Conservation (phyloP, 2,113 vertebrate species). For the Cygnus buccinator region DNA sequence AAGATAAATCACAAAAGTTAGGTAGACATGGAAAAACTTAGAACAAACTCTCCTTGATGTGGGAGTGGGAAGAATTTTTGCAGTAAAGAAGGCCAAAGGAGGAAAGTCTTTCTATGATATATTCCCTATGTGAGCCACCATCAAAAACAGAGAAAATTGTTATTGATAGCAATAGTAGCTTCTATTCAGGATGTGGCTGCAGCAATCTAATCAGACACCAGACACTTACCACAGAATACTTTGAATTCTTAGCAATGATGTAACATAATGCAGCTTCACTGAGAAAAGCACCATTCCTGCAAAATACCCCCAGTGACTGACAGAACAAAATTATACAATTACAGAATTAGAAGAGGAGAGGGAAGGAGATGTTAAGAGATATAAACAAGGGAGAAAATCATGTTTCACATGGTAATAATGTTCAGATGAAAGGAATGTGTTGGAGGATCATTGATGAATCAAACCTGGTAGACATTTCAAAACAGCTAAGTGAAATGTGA, state of each 20-base stretch:
- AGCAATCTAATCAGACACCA: conserved; percentile 13
- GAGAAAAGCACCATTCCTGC: conserved; percentile 11
- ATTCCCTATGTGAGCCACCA: neutral
- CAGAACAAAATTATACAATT: neutral
- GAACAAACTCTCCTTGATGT: neutral
- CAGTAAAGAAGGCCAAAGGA: neutral
- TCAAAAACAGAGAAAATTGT: neutral
- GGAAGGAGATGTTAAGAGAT: conserved; percentile 34
- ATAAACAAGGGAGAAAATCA: conserved; percentile 49
- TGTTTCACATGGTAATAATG: conserved; percentile 31
- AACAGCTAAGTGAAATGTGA: conserved; percentile 19
- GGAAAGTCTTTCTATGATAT: neutral
- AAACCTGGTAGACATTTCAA: conserved; percentile 30
- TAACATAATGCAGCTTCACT: conserved; percentile 7
- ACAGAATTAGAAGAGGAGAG: conserved; percentile 49
- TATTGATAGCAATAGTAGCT: neutral
- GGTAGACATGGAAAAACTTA: neutral
- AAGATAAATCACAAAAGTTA: neutral
- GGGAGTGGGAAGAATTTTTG: neutral
- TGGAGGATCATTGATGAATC: conserved; percentile 44
- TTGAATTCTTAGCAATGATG: conserved; percentile 29
- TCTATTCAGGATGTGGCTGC: neutral
- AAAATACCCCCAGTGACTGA: conserved; percentile 25
- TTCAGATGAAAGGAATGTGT: conserved; percentile 45
- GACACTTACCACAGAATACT: conserved; percentile 5